Base-by-base conservation (phyloP, 2,888 invertebrate species). In the Drosophila picticornis region DNA sequence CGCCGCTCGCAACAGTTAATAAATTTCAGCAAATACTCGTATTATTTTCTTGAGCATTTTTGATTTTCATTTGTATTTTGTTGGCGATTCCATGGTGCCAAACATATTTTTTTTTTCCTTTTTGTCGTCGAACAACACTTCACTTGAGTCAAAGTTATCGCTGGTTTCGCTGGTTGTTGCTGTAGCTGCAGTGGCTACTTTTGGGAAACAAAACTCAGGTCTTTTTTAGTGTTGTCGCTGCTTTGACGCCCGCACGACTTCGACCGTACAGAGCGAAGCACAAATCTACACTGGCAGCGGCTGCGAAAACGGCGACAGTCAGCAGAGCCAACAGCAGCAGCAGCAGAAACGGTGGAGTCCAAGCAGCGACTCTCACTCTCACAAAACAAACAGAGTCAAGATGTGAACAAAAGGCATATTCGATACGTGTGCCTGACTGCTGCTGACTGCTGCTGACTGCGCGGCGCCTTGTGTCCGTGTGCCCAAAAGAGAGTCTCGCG, bases 281-380 rank as follows among this genome's bases (percentile, higher is more conserved):
- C 92, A 91, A 93, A 92, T 93, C 91, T 92, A 93, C 92, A 93
- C 93, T 93, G 93, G 93, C 92, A 91, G 91, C 86, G 83, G 76
- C 88, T 82, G 85, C 91, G 81, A 66, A 66, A 65, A 66, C 66
- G 66, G 59, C 68, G 64, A 81, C 88, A 84, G 83, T 81, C 70
- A 61, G 61, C 74, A 62, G 57, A 62, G 66, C 59, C 80, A 71
- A 50, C 58, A 46, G 56, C 74, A 60, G 61, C 74, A 70, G 50
- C 59, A 55, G 56, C 79, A 70, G 69, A 72, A 68, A 40, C 77
- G 72, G 77, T 84, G 87, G 87, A 86, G 84, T 85, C 84, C 58
- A 61, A 52, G 61, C 59, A 66, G 81, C 48, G 73, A 80, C 75
- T 80, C 83, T 81, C 77, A 73, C 77, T 80, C 87, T 85, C 77